Percentiles rank a stretch among this genome's conserved stretches.
These are phyloP conservation scores for Xerus rutilus DNA, from an alignment of 2,797 vertebrate genomes.

Conservation along the genomic window DNA sequence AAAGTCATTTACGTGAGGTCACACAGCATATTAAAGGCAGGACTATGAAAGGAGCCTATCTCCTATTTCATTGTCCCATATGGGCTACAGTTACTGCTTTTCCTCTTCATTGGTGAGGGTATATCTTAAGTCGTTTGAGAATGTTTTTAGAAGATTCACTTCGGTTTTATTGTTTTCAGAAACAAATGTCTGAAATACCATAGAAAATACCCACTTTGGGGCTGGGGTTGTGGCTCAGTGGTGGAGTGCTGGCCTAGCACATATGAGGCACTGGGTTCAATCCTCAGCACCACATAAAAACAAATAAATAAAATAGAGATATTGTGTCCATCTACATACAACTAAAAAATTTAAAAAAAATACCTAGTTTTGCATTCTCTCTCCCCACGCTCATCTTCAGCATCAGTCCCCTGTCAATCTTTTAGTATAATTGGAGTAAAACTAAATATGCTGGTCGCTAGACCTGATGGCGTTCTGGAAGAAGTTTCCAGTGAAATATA, in stretches of 20 bases:
- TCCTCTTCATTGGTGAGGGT: not conserved
- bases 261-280: too few relatives aligned
- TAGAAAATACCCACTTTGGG: not conserved
- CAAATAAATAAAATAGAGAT: too few relatives aligned
- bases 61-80: not conserved
- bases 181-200: constrained; percentile 22
- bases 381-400: not conserved
- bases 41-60: not conserved
- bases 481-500: not conserved
- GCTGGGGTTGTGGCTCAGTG: too few relatives aligned
- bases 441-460: not conserved
- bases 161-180: constrained; percentile 36
- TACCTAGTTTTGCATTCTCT: not conserved
- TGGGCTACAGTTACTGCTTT: not conserved
- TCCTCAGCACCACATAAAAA: too few relatives aligned
- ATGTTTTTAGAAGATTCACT: not conserved
- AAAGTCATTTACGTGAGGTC: not conserved
- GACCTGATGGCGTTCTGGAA: not conserved
- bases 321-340: too few relatives aligned
- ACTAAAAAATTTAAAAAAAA: too few relatives aligned
- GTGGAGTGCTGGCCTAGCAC: too few relatives aligned
- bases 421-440: constrained; percentile 15
- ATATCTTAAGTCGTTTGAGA: not conserved
- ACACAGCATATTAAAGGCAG: constrained; percentile 31
- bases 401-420: not conserved